Evolutionary conservation across 2,113 vertebrate genomes (phyloP).

Genomic region (Saccopteryx leptura): DNA sequence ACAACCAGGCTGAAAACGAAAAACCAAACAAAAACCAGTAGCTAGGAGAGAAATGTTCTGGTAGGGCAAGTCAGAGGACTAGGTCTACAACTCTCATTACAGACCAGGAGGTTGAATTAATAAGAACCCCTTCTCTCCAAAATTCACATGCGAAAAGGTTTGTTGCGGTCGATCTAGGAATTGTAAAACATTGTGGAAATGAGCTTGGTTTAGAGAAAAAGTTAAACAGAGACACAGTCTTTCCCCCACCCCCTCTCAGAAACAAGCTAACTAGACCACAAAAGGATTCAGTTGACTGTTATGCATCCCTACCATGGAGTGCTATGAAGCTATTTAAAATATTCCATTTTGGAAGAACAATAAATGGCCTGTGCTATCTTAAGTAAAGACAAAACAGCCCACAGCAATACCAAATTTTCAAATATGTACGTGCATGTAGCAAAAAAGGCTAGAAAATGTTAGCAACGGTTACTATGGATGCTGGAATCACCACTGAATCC

Average conservation of each 20-base stretch:
- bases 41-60: slow-evolving; percentile 40
- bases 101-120: not conserved
- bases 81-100: not conserved
- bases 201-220: not conserved
- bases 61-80: not conserved
- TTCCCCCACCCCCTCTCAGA: not conserved
- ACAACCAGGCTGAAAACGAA: not conserved
- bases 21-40: not conserved
- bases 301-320: not conserved
- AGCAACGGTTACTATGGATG: not conserved
- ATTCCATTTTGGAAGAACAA: not conserved
- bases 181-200: not conserved
- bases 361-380: not conserved
- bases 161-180: not conserved
- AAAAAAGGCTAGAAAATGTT: not conserved
- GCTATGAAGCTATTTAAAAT: not conserved
- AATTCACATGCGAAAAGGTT: not conserved
- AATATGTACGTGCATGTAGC: not conserved
- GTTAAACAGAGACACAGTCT: not conserved
- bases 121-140: not conserved
- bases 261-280: not conserved
- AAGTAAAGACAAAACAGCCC: not conserved
- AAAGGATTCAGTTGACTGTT: not conserved
- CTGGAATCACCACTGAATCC: not conserved
- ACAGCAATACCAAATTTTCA: not conserved